Evolutionary conservation across 35 echinoderm and acorn worm species (phyloP).

Genomic region (Ophiothrix spiculata): DNA sequence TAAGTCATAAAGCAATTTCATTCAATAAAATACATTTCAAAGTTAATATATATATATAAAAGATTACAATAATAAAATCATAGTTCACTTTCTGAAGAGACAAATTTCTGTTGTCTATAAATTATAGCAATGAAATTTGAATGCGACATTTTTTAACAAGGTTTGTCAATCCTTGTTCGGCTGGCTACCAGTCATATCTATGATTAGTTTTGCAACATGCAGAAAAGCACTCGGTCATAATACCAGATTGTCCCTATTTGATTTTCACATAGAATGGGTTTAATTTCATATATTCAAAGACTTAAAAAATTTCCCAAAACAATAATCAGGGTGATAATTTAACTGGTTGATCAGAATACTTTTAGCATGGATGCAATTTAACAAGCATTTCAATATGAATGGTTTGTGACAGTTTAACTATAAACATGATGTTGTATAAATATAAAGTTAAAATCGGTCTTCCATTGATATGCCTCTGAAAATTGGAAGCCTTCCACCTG

Average conservation of each 20-base stretch:
- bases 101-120: not conserved
- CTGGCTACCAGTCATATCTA: not conserved
- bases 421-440: no score
- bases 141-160: conserved; percentile 1
- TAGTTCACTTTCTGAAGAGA: not conserved
- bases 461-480: conserved; percentile 92
- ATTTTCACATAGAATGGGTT: no score
- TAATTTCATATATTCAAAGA: no score
- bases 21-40: conserved; percentile 9
- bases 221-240: not conserved
- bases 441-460: conserved; percentile 26
- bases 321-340: not conserved
- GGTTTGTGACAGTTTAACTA: no score
- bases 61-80: conserved; percentile 16
- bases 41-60: not conserved
- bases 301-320: not conserved
- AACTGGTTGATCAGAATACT: not conserved
- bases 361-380: not conserved
- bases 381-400: not conserved
- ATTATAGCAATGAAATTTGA: not conserved
- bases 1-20: conserved; percentile 5
- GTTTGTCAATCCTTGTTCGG: not conserved
- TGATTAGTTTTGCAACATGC: not conserved
- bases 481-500: conserved; percentile 75
- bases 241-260: not conserved